Conservation (phyloP, 2,888 invertebrate species). For the Crematogaster levior region DNA sequence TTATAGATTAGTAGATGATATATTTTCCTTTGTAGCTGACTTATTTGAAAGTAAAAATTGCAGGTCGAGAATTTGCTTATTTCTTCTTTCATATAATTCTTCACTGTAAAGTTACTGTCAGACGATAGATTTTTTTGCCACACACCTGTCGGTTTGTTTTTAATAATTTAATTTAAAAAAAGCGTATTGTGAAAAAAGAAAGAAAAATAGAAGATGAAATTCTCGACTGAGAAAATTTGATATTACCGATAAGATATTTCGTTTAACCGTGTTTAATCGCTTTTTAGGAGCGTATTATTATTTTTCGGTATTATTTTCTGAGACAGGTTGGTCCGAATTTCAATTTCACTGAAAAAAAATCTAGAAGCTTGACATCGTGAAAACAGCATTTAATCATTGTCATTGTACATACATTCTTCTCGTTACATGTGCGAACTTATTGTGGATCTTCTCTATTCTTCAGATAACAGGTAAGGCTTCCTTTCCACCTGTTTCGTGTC, state of each 20-base stretch:
- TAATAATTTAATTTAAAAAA: constrained; percentile 24
- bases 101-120: neutral
- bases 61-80: too few species aligned
- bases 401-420: constrained; percentile 42
- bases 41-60: too few species aligned
- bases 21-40: constrained; percentile 10
- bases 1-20: neutral
- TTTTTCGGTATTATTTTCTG: constrained; percentile 98
- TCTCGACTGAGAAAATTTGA: too few species aligned
- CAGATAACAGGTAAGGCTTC: too few species aligned
- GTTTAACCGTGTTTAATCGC: constrained; percentile 92
- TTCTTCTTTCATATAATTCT: constrained; percentile 3
- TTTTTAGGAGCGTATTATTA: constrained; percentile 99
- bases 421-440: constrained; percentile 62
- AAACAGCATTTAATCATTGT: constrained; percentile 53
- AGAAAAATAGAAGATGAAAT: constrained; percentile 14
- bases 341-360: constrained; percentile 70
- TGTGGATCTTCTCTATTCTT: too few species aligned
- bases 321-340: constrained; percentile 91
- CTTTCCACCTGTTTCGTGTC: too few species aligned
- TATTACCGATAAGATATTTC: constrained; percentile 82
- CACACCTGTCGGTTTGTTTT: constrained; percentile 4
- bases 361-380: constrained; percentile 73
- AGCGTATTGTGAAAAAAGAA: neutral
- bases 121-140: neutral